Base-by-base conservation (phyloP, 2,797 vertebrate species). In the Pseudopleuronectes americanus region DNA sequence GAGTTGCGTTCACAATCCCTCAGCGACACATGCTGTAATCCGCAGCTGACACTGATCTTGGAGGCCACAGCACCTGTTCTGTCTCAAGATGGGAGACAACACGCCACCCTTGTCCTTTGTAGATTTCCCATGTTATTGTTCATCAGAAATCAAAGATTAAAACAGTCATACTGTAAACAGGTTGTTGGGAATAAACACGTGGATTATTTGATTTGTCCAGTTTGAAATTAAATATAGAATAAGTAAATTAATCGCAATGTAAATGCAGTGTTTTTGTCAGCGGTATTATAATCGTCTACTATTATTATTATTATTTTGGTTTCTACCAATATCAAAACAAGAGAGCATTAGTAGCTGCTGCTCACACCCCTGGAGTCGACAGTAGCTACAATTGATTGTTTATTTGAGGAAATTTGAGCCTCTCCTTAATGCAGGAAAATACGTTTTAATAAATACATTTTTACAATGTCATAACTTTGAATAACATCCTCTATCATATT, bases 31-130 rank as follows among this genome's bases (percentile, higher is more conserved):
- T 81, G 80, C 83, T 73, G 58, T 94, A 92, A 94, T 94, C 92
- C 85, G 58, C 4, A 14, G 67, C 51, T 92, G 91, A 94, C 92
- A 92, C 92, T 73, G 90, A 94, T 93, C 92, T 84, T 6, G 47
- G 72, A 76, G 57, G 65, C 71, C 21, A 59, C 84, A 87, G 89
- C 93, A 94, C 92, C 93, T 94, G 94, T 87, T 91, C 79, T 12
- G 26, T 66, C 84, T 80, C 67, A 57, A 82, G 68, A 85, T 24
- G 48, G 52, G 31, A 77, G 57, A 65, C 79, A 80, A 86, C 62
- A 82, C 55, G 14, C 58, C 61, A 52, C 14, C 17, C 64, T 54
- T 77, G 80, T 76, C 58, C 68, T 78, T 33, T 56, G 48, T 75
- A 57, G 31, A 51, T 45, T 75, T 80, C 64, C 43, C 5, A 71